Conservation (phyloP, 2,888 invertebrate genomes). For the Byasa hedistus region DNA sequence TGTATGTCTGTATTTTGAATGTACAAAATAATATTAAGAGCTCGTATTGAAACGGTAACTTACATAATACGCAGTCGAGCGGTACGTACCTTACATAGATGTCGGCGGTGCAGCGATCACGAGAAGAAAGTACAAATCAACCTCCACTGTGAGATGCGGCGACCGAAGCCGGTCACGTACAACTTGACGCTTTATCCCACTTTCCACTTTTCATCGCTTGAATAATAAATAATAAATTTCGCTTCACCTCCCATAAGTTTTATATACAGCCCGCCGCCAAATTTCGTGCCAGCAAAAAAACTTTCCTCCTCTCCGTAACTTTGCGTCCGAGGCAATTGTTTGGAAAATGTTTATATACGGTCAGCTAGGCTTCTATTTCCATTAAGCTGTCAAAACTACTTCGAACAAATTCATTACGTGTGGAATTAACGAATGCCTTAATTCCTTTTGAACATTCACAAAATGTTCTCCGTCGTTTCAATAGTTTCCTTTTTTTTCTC, state of each 20-base stretch:
- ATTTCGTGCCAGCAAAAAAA: conserved; percentile 25
- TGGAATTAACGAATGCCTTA: conserved; percentile 14
- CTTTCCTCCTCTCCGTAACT: conserved; percentile 24
- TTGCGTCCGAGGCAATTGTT: conserved; percentile 29
- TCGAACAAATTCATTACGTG: conserved; percentile 23
- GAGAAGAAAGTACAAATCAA: conserved; percentile 52
- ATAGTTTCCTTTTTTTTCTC: conserved; percentile 34
- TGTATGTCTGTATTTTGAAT: not conserved
- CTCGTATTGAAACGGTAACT: conserved; percentile 7
- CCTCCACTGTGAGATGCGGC: conserved; percentile 51
- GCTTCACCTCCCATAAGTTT: conserved; percentile 33
- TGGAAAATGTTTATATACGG: conserved; percentile 31
- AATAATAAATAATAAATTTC: conserved; percentile 72
- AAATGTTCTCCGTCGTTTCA: conserved; percentile 10
- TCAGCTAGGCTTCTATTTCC: conserved; percentile 27
- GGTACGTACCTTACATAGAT: conserved; percentile 24
- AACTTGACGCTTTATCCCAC: conserved; percentile 63
- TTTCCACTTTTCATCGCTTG: conserved; percentile 67
- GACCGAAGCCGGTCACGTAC: conserved; percentile 67
- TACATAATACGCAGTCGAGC: conserved; percentile 37
- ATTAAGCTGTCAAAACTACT: conserved; percentile 31
- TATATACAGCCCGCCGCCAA: conserved; percentile 10
- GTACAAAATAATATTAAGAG: conserved; percentile 4
- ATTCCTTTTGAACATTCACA: conserved; percentile 3
- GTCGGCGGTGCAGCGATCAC: conserved; percentile 44